Evolutionary conservation across 37 sponge, comb jelly and placozoan genomes (phyloP), one percentile per base, ranked within the genome.

Genomic region (Cliona cf. orientalis): DNA sequence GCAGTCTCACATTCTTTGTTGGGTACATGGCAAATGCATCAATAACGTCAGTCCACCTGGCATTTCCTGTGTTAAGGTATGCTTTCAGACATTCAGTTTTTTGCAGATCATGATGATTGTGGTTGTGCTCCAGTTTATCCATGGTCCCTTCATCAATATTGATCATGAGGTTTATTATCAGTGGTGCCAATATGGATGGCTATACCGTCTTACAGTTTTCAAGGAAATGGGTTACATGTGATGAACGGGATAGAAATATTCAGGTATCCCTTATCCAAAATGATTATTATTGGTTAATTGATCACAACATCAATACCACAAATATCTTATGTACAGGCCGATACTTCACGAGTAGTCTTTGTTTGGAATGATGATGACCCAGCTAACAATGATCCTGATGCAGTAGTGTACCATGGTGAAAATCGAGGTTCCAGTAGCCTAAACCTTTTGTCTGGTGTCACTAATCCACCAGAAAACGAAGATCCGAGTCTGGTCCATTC

Each of bases 161-260:
- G n/a, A n/a, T n/a, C n/a, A n/a, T n/a, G n/a, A n/a, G 79, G 81
- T 56, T 66, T 31, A 46, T 87, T 23, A 57, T 56, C 22, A 25
- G 58, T 34, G 88, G 75, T 28, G 55, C 38, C 22, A 71, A 80
- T 25, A 71, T 67, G 14, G 69, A 67, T 75, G 88, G 88, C 6
- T 80, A 64, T 62, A 87, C 88, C 42, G 53, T 58, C 5, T 59
- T 86, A 41, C 59, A 72, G 74, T 86, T 85, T 44, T 40, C 41
- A 40, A 33, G 87, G 34, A 56, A 72, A 40, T 69, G 46, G 12
- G 72, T 34, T 29, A 86, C 80, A 0, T 80, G 88, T 58, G 88
- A 87, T 80, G 73, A 70, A 9, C 4, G 22, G n/a, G 73, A 71
- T 46, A 68, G 46, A 46, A 26, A 64, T 5, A 64, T 78, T 25